Conservation (phyloP, 2,888 invertebrate genomes). For the Thyatira batis region DNA sequence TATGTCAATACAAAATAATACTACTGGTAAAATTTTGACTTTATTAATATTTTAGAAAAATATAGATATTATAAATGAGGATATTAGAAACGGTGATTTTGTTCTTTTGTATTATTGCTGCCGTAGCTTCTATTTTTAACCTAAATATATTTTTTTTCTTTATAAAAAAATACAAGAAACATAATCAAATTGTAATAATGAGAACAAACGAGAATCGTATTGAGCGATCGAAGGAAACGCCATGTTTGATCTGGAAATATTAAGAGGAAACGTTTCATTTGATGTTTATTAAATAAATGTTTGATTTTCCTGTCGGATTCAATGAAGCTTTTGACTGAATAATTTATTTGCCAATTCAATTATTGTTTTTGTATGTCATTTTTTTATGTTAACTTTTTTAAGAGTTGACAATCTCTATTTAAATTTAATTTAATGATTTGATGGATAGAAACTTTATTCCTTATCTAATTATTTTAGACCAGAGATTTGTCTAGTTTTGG, state of each 20-base stretch:
- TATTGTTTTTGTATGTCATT: not conserved
- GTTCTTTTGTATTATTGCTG: not conserved
- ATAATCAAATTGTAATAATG: not conserved
- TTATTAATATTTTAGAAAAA: no score
- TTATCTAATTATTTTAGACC: no score
- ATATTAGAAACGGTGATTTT: no score
- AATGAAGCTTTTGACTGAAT: not conserved
- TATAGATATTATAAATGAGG: no score
- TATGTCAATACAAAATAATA: no score
- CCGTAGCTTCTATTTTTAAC: not conserved
- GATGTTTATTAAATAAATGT: not conserved
- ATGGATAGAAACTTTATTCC: no score
- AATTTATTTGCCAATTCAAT: not conserved
- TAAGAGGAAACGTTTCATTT: not conserved
- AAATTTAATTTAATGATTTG: no score
- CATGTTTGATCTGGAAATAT: not conserved
- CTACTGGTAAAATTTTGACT: no score
- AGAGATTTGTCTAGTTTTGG: no score
- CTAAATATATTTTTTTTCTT: no score
- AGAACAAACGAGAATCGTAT: not conserved
- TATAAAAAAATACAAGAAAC: not conserved
- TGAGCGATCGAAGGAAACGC: not conserved
- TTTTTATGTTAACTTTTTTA: not conserved
- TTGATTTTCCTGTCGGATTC: not conserved
- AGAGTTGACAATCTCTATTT: no score